Conservation (phyloP, 2,888 invertebrate species). For the Formica aserva region DNA sequence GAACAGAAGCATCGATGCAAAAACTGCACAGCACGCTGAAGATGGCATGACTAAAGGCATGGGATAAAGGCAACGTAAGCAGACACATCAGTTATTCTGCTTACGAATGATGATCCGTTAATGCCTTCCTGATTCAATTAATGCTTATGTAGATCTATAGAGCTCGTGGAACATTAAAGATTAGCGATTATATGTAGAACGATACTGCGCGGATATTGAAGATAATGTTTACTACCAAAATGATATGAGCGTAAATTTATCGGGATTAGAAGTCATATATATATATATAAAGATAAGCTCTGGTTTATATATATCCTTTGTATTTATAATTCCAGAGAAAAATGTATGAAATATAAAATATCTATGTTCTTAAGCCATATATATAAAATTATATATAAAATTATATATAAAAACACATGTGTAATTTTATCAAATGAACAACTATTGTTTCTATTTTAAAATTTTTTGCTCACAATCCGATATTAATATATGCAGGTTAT, state of each 20-base stretch:
- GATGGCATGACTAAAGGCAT: not conserved
- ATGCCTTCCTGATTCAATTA: conserved; percentile 2
- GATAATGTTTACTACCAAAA: not conserved
- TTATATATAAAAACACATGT: not conserved
- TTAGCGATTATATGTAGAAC: not conserved
- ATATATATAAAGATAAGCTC: not conserved
- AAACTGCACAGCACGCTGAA: not conserved
- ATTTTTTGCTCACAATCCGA: not conserved
- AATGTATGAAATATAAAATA: not conserved
- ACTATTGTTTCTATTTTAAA: not conserved
- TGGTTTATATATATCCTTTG: not conserved
- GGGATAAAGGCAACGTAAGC: not conserved
- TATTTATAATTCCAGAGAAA: not conserved
- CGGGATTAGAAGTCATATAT: not conserved
- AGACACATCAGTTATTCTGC: conserved; percentile 29
- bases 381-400: not conserved
- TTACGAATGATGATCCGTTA: conserved; percentile 29
- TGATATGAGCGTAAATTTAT: not conserved
- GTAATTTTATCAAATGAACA: conserved; percentile 3
- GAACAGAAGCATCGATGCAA: conserved; percentile 7
- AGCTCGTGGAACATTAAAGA: not conserved
- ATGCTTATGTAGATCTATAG: not conserved
- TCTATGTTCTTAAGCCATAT: not conserved
- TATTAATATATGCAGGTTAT: not conserved
- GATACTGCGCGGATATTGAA: not conserved